Percentiles rank a stretch among this genome's conserved stretches.
These are phyloP conservation scores for Carapus acus DNA, from an alignment of 2,797 vertebrate species.

Conservation along the genomic window DNA sequence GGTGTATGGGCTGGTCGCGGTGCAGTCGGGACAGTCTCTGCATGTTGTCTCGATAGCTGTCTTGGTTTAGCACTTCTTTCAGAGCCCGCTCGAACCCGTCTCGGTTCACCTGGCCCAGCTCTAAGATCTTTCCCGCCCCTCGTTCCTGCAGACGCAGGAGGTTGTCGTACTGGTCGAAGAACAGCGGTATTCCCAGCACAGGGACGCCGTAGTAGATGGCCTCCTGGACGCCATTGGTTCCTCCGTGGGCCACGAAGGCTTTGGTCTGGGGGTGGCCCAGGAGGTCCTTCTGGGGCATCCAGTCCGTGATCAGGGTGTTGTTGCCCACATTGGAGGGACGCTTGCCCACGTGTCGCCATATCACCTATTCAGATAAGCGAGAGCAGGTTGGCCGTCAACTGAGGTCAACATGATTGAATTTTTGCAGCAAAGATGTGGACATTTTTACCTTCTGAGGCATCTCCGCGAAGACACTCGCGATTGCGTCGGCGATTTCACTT, in stretches of 20 bases:
- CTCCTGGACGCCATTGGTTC: conserved; percentile 71
- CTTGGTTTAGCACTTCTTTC: conserved; percentile 39
- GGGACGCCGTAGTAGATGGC: conserved; percentile 69
- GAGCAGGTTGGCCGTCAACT: too few relatives aligned
- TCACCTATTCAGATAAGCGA: conserved; percentile 48
- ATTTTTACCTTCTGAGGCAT: conserved; percentile 71
- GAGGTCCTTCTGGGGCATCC: conserved; percentile 74
- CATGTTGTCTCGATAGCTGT: conserved; percentile 63
- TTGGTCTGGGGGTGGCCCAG: conserved; percentile 67
- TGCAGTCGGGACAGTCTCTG: conserved; percentile 60
- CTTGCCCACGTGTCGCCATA: conserved; percentile 65
- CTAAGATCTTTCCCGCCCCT: conserved; percentile 59
- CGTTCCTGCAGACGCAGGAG: conserved; percentile 60
- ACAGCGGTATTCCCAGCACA: conserved; percentile 67
- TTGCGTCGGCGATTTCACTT: conserved; percentile 41
- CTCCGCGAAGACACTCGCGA: conserved; percentile 62
- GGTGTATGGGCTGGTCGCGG: conserved; percentile 58
- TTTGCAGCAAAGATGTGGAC: neutral
- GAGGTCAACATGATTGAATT: too few relatives aligned
- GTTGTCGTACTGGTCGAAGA: conserved; percentile 73
- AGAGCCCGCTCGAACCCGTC: conserved; percentile 51
- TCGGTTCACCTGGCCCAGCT: conserved; percentile 39
- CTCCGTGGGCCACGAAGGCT: conserved; percentile 69
- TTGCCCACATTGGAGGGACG: conserved; percentile 63
- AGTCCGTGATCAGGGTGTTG: conserved; percentile 69